A percentile compares a stretch with the other conserved stretches of the same genome.
phyloP scores from a whole-genome alignment of 2,888 invertebrate species.

The Heteromyza rotundicornis region DNA sequence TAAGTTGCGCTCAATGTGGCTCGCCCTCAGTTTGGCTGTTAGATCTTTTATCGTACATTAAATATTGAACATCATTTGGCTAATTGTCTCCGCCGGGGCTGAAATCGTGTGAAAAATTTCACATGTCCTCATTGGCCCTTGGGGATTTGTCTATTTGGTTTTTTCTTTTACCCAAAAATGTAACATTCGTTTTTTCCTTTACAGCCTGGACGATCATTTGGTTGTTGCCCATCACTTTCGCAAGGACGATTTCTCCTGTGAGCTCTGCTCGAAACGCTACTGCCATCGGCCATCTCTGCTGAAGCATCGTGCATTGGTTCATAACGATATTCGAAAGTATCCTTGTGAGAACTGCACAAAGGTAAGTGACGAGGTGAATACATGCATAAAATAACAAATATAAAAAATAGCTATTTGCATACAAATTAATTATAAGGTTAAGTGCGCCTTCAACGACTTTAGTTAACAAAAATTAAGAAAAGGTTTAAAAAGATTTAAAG shows the following conservation, averaged over 20 bases:
- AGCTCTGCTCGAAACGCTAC: conserved; percentile 83
- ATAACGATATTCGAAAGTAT: conserved; percentile 84
- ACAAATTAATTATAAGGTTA: too few relatives aligned
- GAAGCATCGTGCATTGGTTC: conserved; percentile 80
- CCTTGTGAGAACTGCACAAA: conserved; percentile 92
- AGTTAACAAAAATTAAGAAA: too few relatives aligned
- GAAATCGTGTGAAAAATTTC: conserved; percentile 51
- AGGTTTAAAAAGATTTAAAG: too few relatives aligned
- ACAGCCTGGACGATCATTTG: conserved; percentile 84
- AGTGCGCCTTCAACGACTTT: too few relatives aligned
- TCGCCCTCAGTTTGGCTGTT: conserved; percentile 7
- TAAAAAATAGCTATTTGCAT: too few relatives aligned
- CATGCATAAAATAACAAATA: too few relatives aligned
- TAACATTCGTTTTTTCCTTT: conserved; percentile 53
- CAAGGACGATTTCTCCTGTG: conserved; percentile 80
- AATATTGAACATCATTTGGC: conserved; percentile 63
- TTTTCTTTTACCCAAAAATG: neutral
- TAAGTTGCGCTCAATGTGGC: neutral
- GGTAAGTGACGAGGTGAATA: conserved; percentile 65
- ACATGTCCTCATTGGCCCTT: conserved; percentile 36
- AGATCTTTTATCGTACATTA: conserved; percentile 60
- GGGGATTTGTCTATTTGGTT: conserved; percentile 14
- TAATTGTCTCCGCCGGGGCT: conserved; percentile 49
- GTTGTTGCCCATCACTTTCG: conserved; percentile 80
- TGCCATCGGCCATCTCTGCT: conserved; percentile 81